Base-by-base conservation (phyloP, 37 sponge, comb jelly and placozoan genomes). In the Cliona cf. orientalis region DNA sequence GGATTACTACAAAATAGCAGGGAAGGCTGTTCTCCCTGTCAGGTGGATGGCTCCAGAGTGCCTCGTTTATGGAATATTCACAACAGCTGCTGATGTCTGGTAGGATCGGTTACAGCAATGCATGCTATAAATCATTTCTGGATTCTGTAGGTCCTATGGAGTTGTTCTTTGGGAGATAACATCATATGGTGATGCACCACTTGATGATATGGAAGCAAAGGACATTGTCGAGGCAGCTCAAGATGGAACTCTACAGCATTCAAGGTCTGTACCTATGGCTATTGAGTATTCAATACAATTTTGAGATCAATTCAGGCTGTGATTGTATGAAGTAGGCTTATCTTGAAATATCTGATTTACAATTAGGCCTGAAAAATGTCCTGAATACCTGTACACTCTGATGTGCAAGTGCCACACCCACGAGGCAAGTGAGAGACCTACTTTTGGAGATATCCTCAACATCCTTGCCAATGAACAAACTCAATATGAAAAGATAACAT, bases 11-110 rank as follows among this genome's bases (percentile, higher is more conserved):
- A 72, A 63, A 28, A 33, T 87, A 2, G 87, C 63, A 58, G 81
- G 81, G 25, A 53, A 71, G 58, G 75, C 87, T 17, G 60, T 45
- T 29, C 71, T 87, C 41, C 87, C 87, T 25, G 81, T 87, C 5
- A 71, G 75, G 28, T 87, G 87, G 87, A 72, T 87, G 81, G 81
- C 87, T 49, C 87, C 87, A 3, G 87, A 87, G 60, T 80, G 68
- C 38, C 74, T 87, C 22, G 25, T 80, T 5, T 80, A 80, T 66
- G 81, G 81, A 68, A 49, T 60, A 3, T 86, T 86, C 58, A 36
- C 87, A 22, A 41, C 74, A n/a, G 77, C 87, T 5, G 58, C 79
- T 26, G 87, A 86, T 79, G 87, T 86, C 31, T 86, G 87, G 87
- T 86, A 31, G 37, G 87, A 67, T 4, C 2, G 36, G 17, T 49